A percentile compares a stretch with the other conserved stretches of the same genome.
Evolutionary conservation across 2,113 vertebrate genomes (phyloP).

Genomic region (Tiliqua scincoides): DNA sequence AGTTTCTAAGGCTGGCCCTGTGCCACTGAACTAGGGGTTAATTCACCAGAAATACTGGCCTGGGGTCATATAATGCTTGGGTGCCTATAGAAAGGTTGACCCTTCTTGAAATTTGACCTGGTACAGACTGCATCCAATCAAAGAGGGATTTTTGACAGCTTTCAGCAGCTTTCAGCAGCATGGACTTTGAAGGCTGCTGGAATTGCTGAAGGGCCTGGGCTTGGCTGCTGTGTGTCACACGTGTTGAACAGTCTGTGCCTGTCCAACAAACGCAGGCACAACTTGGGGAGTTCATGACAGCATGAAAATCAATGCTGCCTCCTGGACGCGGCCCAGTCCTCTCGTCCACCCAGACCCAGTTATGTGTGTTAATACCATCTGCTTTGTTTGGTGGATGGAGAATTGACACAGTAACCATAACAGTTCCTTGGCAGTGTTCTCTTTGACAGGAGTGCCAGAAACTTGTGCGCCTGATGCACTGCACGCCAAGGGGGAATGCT

Average conservation of each 20-base stretch:
- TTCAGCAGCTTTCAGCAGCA: not conserved
- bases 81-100: not conserved
- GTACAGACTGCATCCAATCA: not conserved
- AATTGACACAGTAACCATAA: not conserved
- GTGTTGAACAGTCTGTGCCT: not conserved
- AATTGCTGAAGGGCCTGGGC: no score
- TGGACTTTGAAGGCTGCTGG: not conserved
- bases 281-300: not conserved
- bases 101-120: not conserved
- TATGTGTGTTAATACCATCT: not conserved
- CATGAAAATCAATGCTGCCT: not conserved
- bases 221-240: not conserved
- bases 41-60: no score
- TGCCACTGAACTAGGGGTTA: not conserved
- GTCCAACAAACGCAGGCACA: not conserved
- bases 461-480: no score
- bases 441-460: not conserved
- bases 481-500: not conserved
- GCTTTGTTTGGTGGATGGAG: not conserved
- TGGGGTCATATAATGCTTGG: no score
- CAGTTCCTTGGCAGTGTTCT: not conserved
- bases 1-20: no score
- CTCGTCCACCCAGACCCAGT: not conserved
- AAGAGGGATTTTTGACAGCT: not conserved
- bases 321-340: not conserved